Conservation (phyloP, 2,888 invertebrate species). For the Camponotus fellah region DNA sequence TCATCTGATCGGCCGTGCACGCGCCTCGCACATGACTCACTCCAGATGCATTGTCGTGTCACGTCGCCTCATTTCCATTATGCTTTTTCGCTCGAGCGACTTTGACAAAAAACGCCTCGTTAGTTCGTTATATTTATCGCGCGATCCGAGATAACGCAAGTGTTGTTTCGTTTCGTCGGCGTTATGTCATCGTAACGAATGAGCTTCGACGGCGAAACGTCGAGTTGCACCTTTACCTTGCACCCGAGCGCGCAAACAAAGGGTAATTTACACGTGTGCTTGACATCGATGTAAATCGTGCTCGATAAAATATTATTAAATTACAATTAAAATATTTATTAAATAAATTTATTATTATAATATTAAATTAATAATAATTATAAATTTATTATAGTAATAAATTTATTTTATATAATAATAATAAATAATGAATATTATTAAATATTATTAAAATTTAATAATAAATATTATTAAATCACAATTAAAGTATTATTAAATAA, state of each 20-base stretch:
- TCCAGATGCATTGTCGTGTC: neutral
- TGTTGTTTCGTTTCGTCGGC: neutral
- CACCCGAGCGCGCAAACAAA: neutral
- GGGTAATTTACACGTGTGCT: neutral
- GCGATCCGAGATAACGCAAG: constrained; percentile 16
- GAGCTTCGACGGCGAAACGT: neutral
- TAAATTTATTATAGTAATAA: too few species aligned
- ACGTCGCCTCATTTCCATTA: constrained; percentile 10
- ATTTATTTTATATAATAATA: too few species aligned
- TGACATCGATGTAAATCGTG: neutral
- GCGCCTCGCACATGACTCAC: constrained; percentile 25
- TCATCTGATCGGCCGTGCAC: constrained; percentile 47
- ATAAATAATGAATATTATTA: too few species aligned
- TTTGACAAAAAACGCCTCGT: constrained; percentile 19
- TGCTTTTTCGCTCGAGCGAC: neutral
- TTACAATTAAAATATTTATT: too few species aligned
- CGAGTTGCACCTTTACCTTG: neutral
- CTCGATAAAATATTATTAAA: neutral
- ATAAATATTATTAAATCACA: too few species aligned
- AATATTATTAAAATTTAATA: too few species aligned
- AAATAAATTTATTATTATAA: too few species aligned
- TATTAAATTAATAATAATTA: too few species aligned
- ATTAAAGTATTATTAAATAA: too few species aligned
- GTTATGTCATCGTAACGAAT: constrained; percentile 13
- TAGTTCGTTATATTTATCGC: constrained; percentile 35